phyloP scores from a whole-genome alignment of 2,888 invertebrate species.

The Sylvicola fuscatus region DNA sequence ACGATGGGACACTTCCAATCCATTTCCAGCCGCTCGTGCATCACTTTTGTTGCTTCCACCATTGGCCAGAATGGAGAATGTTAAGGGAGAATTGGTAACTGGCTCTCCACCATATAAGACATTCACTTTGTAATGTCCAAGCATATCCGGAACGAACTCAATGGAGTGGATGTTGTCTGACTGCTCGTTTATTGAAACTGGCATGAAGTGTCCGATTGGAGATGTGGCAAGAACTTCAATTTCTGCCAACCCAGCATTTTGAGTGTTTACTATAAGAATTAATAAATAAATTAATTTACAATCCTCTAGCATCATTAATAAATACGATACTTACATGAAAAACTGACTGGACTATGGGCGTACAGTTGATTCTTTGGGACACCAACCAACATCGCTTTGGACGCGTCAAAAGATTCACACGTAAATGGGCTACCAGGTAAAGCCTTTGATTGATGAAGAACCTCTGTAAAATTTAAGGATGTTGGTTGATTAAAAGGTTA shows the following conservation, averaged over 20 bases:
- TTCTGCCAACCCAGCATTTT: slow-evolving; percentile 67
- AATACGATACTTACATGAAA: slow-evolving; percentile 42
- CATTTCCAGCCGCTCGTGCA: slow-evolving; percentile 42
- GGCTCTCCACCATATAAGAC: slow-evolving; percentile 47
- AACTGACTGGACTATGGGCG: slow-evolving; percentile 62
- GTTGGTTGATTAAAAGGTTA: slow-evolving; percentile 2
- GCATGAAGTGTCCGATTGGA: slow-evolving; percentile 64
- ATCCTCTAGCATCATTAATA: too few species aligned
- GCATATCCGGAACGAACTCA: slow-evolving; percentile 65
- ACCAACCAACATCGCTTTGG: slow-evolving; percentile 58
- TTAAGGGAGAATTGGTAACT: slow-evolving; percentile 31
- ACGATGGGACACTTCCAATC: slow-evolving; percentile 44
- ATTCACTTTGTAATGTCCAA: slow-evolving; percentile 42
- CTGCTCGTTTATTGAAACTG: slow-evolving; percentile 51
- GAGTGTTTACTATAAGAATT: slow-evolving; percentile 46
- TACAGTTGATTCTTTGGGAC: slow-evolving; percentile 55
- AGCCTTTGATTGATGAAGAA: slow-evolving; percentile 72
- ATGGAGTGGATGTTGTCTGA: slow-evolving; percentile 52
- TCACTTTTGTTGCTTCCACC: slow-evolving; percentile 25
- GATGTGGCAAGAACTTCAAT: slow-evolving; percentile 74
- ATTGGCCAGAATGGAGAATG: slow-evolving; percentile 38
- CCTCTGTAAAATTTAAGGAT: slow-evolving; percentile 38
- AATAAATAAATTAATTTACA: too few species aligned
- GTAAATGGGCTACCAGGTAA: slow-evolving; percentile 85
- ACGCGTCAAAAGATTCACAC: slow-evolving; percentile 80